Base-by-base conservation (phyloP, 1,140 invertebrate genomes). In the Heliconius eleuchia region DNA sequence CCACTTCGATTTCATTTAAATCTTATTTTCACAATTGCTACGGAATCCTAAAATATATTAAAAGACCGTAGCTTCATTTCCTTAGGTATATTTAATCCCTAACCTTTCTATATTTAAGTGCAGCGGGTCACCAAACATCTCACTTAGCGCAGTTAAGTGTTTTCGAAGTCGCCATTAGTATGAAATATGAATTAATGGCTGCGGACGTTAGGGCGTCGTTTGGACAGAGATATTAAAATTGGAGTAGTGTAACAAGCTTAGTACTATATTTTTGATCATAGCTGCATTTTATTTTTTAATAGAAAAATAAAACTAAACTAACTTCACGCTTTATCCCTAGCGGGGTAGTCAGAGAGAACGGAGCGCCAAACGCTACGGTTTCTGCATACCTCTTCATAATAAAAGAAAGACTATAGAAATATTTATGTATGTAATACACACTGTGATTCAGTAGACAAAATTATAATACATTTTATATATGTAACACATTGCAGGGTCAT, bases 141-240 rank as follows among this genome's bases (percentile, higher is more conserved):
- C 88, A 90, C 86, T 94, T 88, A 90, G 88, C 73, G 78, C 23
- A 86, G 86, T 89, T 90, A 91, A 94, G 87, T 90, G 88, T 91
- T 92, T 90, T 88, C 83, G 85, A 91, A 93, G 90, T 92, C 87
- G 86, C 88, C 88, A 91, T 93, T 90, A 93, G 89, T 87, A 86
- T 94, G 85, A 94, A 94, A 92, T 92, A 94, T 94, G 89, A 90
- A 93, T 92, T 93, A 92, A 91, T 91, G 87, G 86, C 84, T 80
- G 80, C 81, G 73, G 78, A 85, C 85, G 18, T 72, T 39, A 72
- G 16, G 30, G 71, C 37, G 71, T 72, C 9, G 37, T 27, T 71
- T 39, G 34, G 37, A 39, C 60, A 66, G 27, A 4, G 60, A 66
- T 66, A 30, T 66, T n/a, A 16, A 66, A 66, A 66, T 30, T 30